Percentiles rank a stretch among this genome's conserved stretches.
These are phyloP conservation scores for Mohoua ochrocephala DNA, from an alignment of 2,113 vertebrate species.

Conservation along the genomic window DNA sequence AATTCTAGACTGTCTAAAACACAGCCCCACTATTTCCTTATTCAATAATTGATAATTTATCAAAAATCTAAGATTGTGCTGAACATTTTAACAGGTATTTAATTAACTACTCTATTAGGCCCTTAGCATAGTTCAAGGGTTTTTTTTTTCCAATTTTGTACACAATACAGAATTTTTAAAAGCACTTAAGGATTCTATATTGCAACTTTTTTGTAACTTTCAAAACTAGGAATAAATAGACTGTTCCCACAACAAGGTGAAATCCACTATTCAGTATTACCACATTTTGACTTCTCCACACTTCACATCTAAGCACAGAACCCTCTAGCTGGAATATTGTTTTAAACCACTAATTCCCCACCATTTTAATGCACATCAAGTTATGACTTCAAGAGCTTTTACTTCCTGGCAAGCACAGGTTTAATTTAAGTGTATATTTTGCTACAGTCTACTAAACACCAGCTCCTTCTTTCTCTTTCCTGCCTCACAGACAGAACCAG, in stretches of 20 bases:
- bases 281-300: background rate
- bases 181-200: conserved; percentile 13
- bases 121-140: background rate
- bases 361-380: background rate
- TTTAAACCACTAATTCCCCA: background rate
- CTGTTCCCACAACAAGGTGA: background rate
- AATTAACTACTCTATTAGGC: background rate
- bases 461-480: background rate
- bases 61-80: conserved; percentile 55
- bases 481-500: background rate
- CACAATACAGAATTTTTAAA: background rate
- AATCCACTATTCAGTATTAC: background rate
- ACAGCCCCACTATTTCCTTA: conserved; percentile 53
- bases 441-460: background rate
- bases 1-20: conserved; percentile 70
- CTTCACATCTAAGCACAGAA: background rate
- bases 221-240: conserved; percentile 37
- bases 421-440: background rate
- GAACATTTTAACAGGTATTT: conserved; percentile 38
- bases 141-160: background rate
- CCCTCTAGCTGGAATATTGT: background rate
- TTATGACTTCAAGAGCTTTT: background rate
- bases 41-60: conserved; percentile 30
- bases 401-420: background rate
- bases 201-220: background rate